A percentile compares a stretch with the other conserved stretches of the same genome.
phyloP scores from a whole-genome alignment of 2,113 vertebrate species.

The Thalassoma bifasciatum region DNA sequence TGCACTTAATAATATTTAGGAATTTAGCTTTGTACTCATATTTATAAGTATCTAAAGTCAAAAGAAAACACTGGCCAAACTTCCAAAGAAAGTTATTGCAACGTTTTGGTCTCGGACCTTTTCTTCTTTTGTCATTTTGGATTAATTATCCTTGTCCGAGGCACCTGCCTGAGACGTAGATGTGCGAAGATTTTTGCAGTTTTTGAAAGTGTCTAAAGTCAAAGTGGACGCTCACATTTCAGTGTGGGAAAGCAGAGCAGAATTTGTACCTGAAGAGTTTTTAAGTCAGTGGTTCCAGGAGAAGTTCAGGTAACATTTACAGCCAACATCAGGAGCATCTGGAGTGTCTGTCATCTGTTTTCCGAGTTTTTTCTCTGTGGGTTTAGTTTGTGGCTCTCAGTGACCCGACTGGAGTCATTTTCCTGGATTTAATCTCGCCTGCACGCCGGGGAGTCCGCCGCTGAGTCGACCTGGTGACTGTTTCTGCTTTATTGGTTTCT shows the following conservation, averaged over 20 bases:
- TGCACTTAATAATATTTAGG: too few species aligned
- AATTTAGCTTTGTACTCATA: too few species aligned
- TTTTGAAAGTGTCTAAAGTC: too few species aligned
- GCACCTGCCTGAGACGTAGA: too few species aligned
- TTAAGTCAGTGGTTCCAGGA: background rate
- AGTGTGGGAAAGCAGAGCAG: background rate
- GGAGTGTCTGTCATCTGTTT: background rate
- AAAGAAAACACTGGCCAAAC: too few species aligned
- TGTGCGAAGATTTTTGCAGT: too few species aligned
- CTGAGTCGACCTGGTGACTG: constrained; percentile 13
- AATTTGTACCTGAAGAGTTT: background rate
- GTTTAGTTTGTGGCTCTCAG: constrained; percentile 24
- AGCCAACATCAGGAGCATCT: background rate
- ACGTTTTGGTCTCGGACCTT: too few species aligned
- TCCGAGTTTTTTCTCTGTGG: constrained; percentile 3
- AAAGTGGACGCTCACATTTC: background rate
- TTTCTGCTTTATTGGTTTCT: constrained; percentile 40
- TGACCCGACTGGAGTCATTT: constrained; percentile 28
- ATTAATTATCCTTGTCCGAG: too few species aligned
- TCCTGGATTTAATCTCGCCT: constrained; percentile 33
- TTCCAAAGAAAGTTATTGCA: too few species aligned
- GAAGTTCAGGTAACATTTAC: background rate
- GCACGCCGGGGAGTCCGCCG: constrained; percentile 4
- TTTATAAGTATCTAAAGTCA: too few species aligned
- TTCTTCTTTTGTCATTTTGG: too few species aligned